Conservation (phyloP, 2,888 invertebrate species). For the Ctenicera cuprea region DNA sequence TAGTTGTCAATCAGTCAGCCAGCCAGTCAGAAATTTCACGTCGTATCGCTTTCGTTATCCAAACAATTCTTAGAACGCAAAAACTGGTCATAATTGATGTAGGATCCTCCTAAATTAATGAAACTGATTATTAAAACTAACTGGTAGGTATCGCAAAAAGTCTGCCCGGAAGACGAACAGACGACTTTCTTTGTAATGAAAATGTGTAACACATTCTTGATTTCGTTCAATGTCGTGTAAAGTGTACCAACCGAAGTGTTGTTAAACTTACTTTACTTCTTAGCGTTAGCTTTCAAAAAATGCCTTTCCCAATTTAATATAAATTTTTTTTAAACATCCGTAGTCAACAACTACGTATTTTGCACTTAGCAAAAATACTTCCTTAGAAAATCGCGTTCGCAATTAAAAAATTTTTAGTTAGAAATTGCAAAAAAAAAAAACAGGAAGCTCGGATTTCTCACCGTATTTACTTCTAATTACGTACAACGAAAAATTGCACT, state of each 20-base stretch:
- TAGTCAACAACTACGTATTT: no score
- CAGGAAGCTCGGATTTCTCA: slow-evolving; percentile 17
- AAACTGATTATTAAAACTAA: slow-evolving; percentile 41
- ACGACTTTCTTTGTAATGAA: slow-evolving; percentile 55
- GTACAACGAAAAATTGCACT: slow-evolving; percentile 8
- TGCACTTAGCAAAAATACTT: slow-evolving; percentile 3
- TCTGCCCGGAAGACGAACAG: slow-evolving; percentile 50
- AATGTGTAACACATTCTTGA: slow-evolving; percentile 55
- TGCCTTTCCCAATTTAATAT: slow-evolving; percentile 38
- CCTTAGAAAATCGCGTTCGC: neutral
- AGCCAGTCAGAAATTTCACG: neutral
- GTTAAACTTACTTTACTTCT: neutral
- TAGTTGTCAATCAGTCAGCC: no score
- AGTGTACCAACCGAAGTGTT: slow-evolving; percentile 26
- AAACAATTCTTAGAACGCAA: slow-evolving; percentile 17
- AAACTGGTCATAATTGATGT: slow-evolving; percentile 41
- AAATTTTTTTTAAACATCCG: slow-evolving; percentile 32
- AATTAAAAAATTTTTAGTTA: slow-evolving; percentile 29
- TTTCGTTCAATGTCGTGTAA: slow-evolving; percentile 45
- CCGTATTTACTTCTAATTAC: neutral
- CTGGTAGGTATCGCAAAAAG: slow-evolving; percentile 35
- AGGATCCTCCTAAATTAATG: slow-evolving; percentile 24
- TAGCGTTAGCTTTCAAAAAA: slow-evolving; percentile 29
- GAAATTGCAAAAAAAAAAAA: slow-evolving; percentile 15
- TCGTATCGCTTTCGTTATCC: slow-evolving; percentile 32